A percentile compares a stretch with the other conserved stretches of the same genome.
Evolutionary conservation across 92 coral and sea anemone species (phyloP).

Genomic region (Heteractis magnifica): DNA sequence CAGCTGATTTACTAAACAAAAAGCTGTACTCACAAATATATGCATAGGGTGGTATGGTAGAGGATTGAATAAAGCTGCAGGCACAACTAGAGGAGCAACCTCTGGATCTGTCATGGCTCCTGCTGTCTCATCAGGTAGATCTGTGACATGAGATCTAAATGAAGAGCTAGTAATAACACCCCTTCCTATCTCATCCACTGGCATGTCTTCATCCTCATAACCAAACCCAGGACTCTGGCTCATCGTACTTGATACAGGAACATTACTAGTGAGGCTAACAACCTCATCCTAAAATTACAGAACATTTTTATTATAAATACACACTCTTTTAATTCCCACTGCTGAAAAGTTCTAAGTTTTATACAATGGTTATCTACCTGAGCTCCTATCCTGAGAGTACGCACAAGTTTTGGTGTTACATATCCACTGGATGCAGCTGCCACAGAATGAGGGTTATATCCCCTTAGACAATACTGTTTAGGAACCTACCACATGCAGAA

Average conservation of each 20-base stretch:
- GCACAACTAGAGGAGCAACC: constrained; percentile 89
- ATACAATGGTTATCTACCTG: constrained; percentile 59
- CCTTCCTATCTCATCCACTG: constrained; percentile 38
- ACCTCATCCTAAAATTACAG: constrained; percentile 75
- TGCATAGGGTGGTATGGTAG: constrained; percentile 85
- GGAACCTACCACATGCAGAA: constrained; percentile 64
- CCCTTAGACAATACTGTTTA: constrained; percentile 75
- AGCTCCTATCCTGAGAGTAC: constrained; percentile 88
- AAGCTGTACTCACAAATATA: constrained; percentile 72
- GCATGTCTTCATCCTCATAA: constrained; percentile 48
- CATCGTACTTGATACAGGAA: constrained; percentile 48
- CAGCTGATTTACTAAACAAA: background rate
- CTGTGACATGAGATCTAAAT: constrained; percentile 47
- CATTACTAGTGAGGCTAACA: constrained; percentile 61
- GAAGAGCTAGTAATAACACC: constrained; percentile 31
- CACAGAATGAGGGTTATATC: constrained; percentile 79
- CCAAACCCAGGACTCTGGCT: constrained; percentile 61
- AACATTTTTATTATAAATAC: background rate
- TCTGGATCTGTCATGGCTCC: constrained; percentile 66
- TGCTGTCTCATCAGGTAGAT: constrained; percentile 44
- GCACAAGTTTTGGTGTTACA: constrained; percentile 79
- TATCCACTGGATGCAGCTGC: constrained; percentile 83
- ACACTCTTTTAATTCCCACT: background rate
- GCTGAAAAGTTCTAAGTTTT: background rate
- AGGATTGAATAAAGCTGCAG: constrained; percentile 84